phyloP scores from a whole-genome alignment of 1,140 invertebrate genomes.

The Bombus confusus region DNA sequence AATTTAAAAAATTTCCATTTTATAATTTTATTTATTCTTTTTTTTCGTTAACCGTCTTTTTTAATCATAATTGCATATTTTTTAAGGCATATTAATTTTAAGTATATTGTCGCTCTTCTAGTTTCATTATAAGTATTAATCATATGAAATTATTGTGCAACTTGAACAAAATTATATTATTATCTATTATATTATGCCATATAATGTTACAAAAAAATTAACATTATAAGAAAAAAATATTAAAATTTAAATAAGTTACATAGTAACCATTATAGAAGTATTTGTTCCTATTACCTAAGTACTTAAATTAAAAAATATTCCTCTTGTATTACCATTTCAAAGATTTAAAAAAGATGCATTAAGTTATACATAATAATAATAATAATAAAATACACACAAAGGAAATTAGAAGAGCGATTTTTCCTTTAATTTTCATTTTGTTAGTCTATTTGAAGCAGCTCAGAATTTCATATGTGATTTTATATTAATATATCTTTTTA shows the following conservation, averaged over 20 bases:
- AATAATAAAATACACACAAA: not conserved
- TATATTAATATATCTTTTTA: constrained; percentile 33
- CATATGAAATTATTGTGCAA: not conserved
- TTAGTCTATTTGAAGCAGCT: constrained; percentile 42
- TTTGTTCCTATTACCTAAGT: constrained; percentile 26
- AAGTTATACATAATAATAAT: not conserved
- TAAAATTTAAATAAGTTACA: constrained; percentile 40
- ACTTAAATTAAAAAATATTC: constrained; percentile 27
- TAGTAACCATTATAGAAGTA: constrained; percentile 22
- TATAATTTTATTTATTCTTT: not conserved
- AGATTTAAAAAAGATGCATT: constrained; percentile 1
- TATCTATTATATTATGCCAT: not conserved
- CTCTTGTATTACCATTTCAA: constrained; percentile 3
- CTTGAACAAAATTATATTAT: not conserved
- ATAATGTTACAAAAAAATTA: not conserved
- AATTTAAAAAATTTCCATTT: not conserved
- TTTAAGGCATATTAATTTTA: constrained; percentile 38
- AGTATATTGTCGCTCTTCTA: constrained; percentile 38
- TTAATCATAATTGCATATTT: constrained; percentile 15
- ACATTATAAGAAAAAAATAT: constrained; percentile 11
- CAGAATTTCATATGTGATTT: constrained; percentile 19
- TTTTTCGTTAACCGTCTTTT: not conserved
- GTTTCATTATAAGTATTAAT: constrained; percentile 31
- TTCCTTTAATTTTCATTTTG: constrained; percentile 10
- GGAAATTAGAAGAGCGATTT: constrained; percentile 45